phyloP scores from a whole-genome alignment of 2,113 vertebrate genomes.

The Cephalopholis sonnerati region DNA sequence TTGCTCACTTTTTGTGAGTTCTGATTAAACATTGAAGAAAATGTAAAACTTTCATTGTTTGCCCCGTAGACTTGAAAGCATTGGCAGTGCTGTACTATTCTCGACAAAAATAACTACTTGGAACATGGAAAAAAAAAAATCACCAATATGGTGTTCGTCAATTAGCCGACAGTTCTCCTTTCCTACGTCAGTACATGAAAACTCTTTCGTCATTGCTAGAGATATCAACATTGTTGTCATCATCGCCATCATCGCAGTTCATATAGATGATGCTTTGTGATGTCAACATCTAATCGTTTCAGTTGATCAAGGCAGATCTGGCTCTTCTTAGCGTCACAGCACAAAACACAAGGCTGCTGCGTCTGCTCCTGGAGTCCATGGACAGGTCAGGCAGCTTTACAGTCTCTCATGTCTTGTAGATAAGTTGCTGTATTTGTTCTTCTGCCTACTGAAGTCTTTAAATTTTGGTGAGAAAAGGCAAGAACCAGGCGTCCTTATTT shows the following conservation, averaged over 20 bases:
- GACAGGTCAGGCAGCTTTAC: constrained; percentile 36
- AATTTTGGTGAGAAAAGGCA: constrained; percentile 45
- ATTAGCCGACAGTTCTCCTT: constrained; percentile 54
- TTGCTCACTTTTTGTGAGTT: constrained; percentile 17
- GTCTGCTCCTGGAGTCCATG: constrained; percentile 34
- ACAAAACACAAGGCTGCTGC: constrained; percentile 30
- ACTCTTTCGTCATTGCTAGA: constrained; percentile 27
- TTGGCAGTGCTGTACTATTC: constrained; percentile 60
- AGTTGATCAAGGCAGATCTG: constrained; percentile 52
- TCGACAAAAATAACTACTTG: constrained; percentile 49
- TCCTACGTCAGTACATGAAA: constrained; percentile 58
- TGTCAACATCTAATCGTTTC: constrained; percentile 36
- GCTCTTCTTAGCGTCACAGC: constrained; percentile 55
- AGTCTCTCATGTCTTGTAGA: constrained; percentile 49
- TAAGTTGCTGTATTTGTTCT: constrained; percentile 32
- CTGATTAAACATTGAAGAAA: constrained; percentile 24
- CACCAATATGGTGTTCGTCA: constrained; percentile 82
- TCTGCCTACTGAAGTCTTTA: constrained; percentile 41
- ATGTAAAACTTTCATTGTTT: constrained; percentile 38
- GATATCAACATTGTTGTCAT: constrained; percentile 34
- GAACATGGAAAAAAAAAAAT: constrained; percentile 45
- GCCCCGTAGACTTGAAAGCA: constrained; percentile 41
- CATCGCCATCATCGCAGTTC: constrained; percentile 22
- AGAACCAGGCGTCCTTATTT: constrained; percentile 84
- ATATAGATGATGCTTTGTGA: constrained; percentile 25